Base-by-base conservation (phyloP, 1,140 invertebrate genomes). In the Holotrichia oblita region DNA sequence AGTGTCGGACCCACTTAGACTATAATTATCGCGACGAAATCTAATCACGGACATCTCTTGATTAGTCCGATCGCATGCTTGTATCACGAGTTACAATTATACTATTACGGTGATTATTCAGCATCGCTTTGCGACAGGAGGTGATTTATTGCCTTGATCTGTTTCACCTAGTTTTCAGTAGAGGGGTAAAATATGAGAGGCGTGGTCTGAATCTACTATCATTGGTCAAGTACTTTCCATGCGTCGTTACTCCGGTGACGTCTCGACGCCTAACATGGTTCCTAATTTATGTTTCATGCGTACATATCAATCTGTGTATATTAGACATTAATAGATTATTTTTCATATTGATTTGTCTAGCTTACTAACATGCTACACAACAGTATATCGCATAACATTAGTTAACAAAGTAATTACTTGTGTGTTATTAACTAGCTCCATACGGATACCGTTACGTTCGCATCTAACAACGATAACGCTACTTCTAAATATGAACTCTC, bases 241-340 rank as follows among this genome's bases (percentile, higher is more conserved):
- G 81, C 82, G 82, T 82, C 81, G 81, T 79, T 76, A 78, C 59
- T 34, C 76, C 59, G 40, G 78, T 77, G 80, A 80, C 81, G 82
- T 74, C 82, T 78, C 82, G 82, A 82, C 82, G 82, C 80, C 80
- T 76, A 81, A 80, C 74, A 83, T 81, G 82, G 82, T 24, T 77
- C 17, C 76, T 42, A 74, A 27, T 40, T 74, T 74, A 41, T 44
- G 9, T 44, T 74, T 74, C 14, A 69, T 69, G 27, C 61, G 61
- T 34, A 34, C 61, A 27, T 22, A 20, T 34, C 61, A 14, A 6
- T 6, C 2, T 48, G n/a, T 48, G 2, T 17, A 17, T 17, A 48
- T 17, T 48, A 17, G 10, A 14, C 44, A 17, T 48, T 48, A 48
- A 34, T 34, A 34, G 27, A 34, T 34, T 34, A 34, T 34, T 34